Percentiles rank a stretch among this genome's conserved stretches.
These are phyloP conservation scores for Eulemur macaco DNA, from an alignment of 2,113 vertebrate species.

Conservation along the genomic window DNA sequence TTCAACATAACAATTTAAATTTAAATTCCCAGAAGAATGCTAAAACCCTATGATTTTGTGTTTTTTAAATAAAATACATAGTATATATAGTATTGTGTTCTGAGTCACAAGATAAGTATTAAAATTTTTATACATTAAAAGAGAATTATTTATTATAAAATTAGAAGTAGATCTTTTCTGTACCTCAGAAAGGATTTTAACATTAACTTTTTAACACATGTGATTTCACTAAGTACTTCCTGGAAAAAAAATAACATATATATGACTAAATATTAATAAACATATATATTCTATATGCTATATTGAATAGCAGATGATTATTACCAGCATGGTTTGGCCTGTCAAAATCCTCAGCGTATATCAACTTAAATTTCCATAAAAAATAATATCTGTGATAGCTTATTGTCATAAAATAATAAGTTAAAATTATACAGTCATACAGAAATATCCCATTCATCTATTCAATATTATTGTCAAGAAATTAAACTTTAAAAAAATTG, in stretches of 20 bases:
- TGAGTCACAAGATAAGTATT: not conserved
- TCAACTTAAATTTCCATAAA: not conserved
- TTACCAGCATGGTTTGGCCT: not conserved
- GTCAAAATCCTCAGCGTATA: not conserved
- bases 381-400: not conserved
- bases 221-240: not conserved
- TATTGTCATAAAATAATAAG: not conserved
- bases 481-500: constrained; percentile 19
- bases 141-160: not conserved
- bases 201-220: not conserved
- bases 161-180: not conserved
- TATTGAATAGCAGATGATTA: not conserved
- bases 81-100: not conserved
- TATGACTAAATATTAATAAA: not conserved
- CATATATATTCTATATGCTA: not conserved
- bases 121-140: not conserved
- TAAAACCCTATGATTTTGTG: not conserved
- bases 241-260: not conserved
- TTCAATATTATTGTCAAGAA: not conserved
- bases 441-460: not conserved
- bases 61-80: not conserved
- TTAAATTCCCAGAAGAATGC: not conserved
- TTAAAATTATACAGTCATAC: not conserved
- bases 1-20: not conserved
- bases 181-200: not conserved